A percentile compares a stretch with the other conserved stretches of the same genome.
These are phyloP conservation scores for Drosophila subobscura DNA, from an alignment of 1,140 invertebrate species.

Conservation along the genomic window DNA sequence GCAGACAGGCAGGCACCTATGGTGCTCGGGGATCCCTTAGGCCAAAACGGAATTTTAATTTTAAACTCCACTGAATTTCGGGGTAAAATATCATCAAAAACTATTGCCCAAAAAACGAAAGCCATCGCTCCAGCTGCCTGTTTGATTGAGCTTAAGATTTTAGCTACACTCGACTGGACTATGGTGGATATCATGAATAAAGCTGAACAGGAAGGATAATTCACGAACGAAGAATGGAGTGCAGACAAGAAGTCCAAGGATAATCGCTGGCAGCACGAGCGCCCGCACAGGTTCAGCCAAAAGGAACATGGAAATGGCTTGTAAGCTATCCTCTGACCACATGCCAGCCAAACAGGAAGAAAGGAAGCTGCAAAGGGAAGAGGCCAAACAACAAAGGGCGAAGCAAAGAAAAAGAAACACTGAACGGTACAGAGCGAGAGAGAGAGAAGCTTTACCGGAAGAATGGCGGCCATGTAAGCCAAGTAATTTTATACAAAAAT, in stretches of 20 bases:
- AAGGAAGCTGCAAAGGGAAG: constrained; percentile 7
- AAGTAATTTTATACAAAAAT: too few relatives aligned
- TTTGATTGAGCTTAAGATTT: constrained; percentile 42
- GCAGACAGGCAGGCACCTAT: constrained; percentile 13
- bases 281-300: constrained; percentile 6
- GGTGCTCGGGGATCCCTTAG: neutral
- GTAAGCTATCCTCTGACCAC: constrained; percentile 43
- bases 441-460: too few relatives aligned
- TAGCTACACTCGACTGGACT: constrained; percentile 4
- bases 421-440: too few relatives aligned
- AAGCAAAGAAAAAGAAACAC: neutral
- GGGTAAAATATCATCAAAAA: neutral
- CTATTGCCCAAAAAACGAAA: constrained; percentile 8
- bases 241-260: constrained; percentile 17
- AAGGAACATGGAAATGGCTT: constrained; percentile 29
- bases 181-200: constrained; percentile 23
- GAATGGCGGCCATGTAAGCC: too few relatives aligned
- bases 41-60: constrained; percentile 33
- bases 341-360: constrained; percentile 29
- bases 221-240: neutral
- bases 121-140: constrained; percentile 4
- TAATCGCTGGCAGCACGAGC: constrained; percentile 32
- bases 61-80: constrained; percentile 16
- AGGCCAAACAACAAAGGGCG: constrained; percentile 17
- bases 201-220: constrained; percentile 23